Conservation (phyloP, 2,888 invertebrate genomes). For the Labia minor region DNA sequence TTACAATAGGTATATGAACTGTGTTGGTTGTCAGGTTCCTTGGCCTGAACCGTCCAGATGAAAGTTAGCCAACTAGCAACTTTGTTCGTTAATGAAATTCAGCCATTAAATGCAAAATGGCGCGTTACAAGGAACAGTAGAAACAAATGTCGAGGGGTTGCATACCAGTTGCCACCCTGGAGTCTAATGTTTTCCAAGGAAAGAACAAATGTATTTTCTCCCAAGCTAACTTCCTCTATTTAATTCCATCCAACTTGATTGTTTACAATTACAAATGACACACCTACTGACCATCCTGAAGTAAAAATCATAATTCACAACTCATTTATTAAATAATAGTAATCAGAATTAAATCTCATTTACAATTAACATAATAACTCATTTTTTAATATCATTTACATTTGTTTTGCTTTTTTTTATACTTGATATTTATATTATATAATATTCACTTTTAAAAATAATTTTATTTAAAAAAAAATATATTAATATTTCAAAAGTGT, state of each 20-base stretch:
- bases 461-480: too few species aligned
- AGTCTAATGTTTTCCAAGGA: neutral
- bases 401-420: too few species aligned
- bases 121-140: neutral
- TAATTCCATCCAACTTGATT: neutral
- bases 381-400: too few species aligned
- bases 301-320: too few species aligned
- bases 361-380: too few species aligned
- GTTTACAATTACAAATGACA: neutral
- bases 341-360: too few species aligned
- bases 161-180: neutral
- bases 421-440: too few species aligned
- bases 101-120: slow-evolving; percentile 1
- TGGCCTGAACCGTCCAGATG: neutral
- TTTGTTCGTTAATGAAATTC: slow-evolving; percentile 2
- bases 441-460: too few species aligned
- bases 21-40: neutral
- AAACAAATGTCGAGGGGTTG: neutral
- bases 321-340: too few species aligned
- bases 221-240: neutral
- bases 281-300: too few species aligned
- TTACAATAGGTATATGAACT: neutral
- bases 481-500: too few species aligned
- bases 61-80: neutral
- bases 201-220: neutral